Percentiles rank a stretch among this genome's conserved stretches.
Conservation (phyloP, 2,797 vertebrate species). For the Xiphophorus birchmanni region DNA sequence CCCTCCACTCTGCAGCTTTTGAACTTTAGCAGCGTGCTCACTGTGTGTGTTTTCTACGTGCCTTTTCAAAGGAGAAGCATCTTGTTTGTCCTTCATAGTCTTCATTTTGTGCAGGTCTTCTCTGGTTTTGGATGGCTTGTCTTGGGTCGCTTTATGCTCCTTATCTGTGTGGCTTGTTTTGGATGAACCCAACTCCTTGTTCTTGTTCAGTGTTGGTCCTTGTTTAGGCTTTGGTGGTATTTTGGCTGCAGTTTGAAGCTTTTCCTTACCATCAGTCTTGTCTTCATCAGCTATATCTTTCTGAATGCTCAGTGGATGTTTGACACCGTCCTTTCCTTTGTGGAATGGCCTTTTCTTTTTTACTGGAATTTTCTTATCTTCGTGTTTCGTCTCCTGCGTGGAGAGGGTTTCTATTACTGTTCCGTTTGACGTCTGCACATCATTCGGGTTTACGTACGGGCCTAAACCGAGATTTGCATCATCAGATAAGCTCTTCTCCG, state of each 20-base stretch:
- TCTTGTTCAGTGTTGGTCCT: conserved; percentile 58
- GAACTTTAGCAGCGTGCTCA: conserved; percentile 84
- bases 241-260: conserved; percentile 57
- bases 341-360: conserved; percentile 38
- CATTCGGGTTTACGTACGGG: conserved; percentile 84
- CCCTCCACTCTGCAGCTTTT: conserved; percentile 78
- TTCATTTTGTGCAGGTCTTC: conserved; percentile 64
- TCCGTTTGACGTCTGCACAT: conserved; percentile 81
- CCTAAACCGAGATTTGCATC: conserved; percentile 72
- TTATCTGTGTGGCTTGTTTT: conserved; percentile 60
- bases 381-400: conserved; percentile 56
- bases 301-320: conserved; percentile 50
- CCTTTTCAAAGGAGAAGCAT: conserved; percentile 78
- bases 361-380: conserved; percentile 55
- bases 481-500: conserved; percentile 47
- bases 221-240: conserved; percentile 70
- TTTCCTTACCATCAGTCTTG: conserved; percentile 57
- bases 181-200: conserved; percentile 61
- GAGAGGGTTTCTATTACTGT: conserved; percentile 33
- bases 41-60: conserved; percentile 71
- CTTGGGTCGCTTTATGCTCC: conserved; percentile 62
- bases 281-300: conserved; percentile 45
- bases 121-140: conserved; percentile 50
- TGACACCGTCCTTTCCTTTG: conserved; percentile 29
- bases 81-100: conserved; percentile 70